Base-by-base conservation (phyloP, 2,113 vertebrate genomes). In the Poeciliopsis prolifica region DNA sequence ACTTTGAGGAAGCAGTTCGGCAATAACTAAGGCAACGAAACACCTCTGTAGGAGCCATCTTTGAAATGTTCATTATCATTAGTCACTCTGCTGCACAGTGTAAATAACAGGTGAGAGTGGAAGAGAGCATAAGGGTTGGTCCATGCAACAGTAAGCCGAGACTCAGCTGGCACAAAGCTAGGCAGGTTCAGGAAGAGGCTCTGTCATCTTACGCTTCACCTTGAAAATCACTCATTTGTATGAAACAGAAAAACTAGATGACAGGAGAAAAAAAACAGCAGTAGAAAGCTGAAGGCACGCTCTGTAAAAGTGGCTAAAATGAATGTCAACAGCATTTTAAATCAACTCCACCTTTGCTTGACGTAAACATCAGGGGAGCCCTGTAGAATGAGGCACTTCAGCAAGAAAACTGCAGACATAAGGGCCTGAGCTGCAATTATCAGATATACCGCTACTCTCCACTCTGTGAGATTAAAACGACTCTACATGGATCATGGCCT, bases 121-220 rank as follows among this genome's bases (percentile, higher is more conserved):
- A 30, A 78, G 54, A 5, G 70, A 84, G 72, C 66, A 77, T 42
- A 3, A 65, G 69, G 26, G 29, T 70, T 60, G 11, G 70, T 40
- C 77, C 70, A n/a, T 68, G 70, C 79, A 84, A 87, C 80, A 83
- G 65, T 78, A 86, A 90, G 85, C 79, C 80, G 81, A 78, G 73
- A 77, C 79, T 90, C 81, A 86, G 85, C 62, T 77, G 75, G 77
- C 48, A 86, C 68, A 82, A 68, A 74, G 76, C 68, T 35, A 64
- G 72, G 69, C 54, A 68, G 74, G 74, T 85, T 88, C 87, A 87
- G 70, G 48, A 70, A 80, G 72, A 83, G 68, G 72, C 65, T 61
- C 80, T 83, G 79, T 83, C 74, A 82, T 82, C 75, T 77, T 68
- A 79, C 81, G 77, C 82, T 79, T 74, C 72, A 61, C 29, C 42